Base-by-base conservation (phyloP, 2,888 invertebrate species). In the Nymphalis urticae region DNA sequence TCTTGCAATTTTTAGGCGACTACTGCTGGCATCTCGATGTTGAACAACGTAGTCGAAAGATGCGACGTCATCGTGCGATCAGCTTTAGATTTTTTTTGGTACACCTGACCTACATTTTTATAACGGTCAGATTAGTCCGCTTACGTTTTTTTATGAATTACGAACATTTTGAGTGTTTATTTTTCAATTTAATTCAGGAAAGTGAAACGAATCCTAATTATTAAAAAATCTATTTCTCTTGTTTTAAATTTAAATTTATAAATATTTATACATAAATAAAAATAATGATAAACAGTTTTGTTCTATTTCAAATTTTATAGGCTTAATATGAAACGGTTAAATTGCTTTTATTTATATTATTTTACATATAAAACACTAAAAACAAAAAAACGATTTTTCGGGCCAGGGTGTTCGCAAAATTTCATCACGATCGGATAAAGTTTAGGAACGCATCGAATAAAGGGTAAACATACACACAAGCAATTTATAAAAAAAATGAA, bases 1-100 rank as follows among this genome's bases (percentile, higher is more conserved):
- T 78, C 76, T 79, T 85, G 82, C 83, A 82, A 85, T 85, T 83
- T 85, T 77, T 79, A 75, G 77, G 72, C 75, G 76, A 81, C 78
- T 65, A 56, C 51, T 62, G 32, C 56, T 42, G 42, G 13, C 36
- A n/a, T 61, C 64, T 58, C 70, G 61, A 53, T 56, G 61, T 64
- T 56, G 53, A 47, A 19, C 42, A 48, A 60, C 53, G 60, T 66
- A 66, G 54, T 64, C 69, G 47, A 72, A 71, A 75, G 63, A 70
- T 71, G 76, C 76, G 66, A 72, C 72, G 75, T 83, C 74, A 77
- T 78, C 67, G 75, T 51, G 68, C 48, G 66, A 64, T 76, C 59
- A 65, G 61, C 77, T 80, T 80, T n/a, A n/a, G n/a, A n/a, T n/a
- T 78, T 32, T 32, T 42, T 79, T 77, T 76, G 66, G 71, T 74